Base-by-base conservation (phyloP, 2,888 invertebrate species). In the Archaeoteleia sp. region DNA sequence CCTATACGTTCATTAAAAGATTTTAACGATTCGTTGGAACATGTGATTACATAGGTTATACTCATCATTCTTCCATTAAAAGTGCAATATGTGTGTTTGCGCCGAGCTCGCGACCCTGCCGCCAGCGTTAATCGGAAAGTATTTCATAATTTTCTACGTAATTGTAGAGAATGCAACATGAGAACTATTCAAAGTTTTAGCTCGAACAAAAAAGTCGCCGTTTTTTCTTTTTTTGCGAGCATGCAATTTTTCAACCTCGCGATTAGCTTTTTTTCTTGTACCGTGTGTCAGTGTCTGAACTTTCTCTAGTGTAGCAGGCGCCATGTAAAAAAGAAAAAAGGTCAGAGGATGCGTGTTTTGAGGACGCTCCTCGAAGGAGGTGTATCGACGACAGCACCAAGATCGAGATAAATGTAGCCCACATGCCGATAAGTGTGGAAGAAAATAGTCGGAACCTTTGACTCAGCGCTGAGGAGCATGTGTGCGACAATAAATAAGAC, bases 1-100 rank as follows among this genome's bases (percentile, higher is more conserved):
- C 65, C 63, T 70, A 66, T 62, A 32, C 48, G 63, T 57, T 68
- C 61, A 66, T 74, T 74, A 72, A 69, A 73, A 43, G 67, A 51
- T 71, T 70, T 70, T 49, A 54, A 70, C 69, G 70, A 37, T 35
- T 39, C 55, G 55, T 48, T 55, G 42, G 32, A 42, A 49, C 35
- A 51, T 30, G 46, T 40, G 39, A 45, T 35, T 55, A 14, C 29
- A 39, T 32, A 43, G 5, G 17, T 14, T 1, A 45, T 34, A 10
- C 10, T 25, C 54, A 6, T 39, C 51, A n/a, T 29, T 17, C 15
- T 17, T 25, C 17, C 29, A 7, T 8, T 12, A 10, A 17, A 14
- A n/a, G 15, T 40, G 9, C 20, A 13, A n/a, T 20, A n/a, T n/a
- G n/a, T n/a, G n/a, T n/a, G n/a, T n/a, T n/a, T n/a, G n/a, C n/a